These are phyloP conservation scores for Paralichthys olivaceus DNA, from an alignment of 2,113 vertebrate genomes.

Conservation along the genomic window DNA sequence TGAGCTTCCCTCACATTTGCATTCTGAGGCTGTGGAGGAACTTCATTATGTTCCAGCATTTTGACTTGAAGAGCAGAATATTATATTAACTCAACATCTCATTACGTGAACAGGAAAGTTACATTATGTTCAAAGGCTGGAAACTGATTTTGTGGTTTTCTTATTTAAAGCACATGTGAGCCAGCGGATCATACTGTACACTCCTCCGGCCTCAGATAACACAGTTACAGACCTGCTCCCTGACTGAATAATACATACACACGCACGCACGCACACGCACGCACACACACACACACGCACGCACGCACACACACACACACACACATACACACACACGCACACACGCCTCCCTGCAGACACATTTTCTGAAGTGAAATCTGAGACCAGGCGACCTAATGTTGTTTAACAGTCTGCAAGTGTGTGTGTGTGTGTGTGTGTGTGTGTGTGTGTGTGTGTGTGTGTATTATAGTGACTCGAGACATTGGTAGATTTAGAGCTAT, in stretches of 20 bases:
- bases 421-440: conserved; percentile 3
- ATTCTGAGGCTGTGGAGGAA: neutral
- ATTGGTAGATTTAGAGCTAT: too few species aligned
- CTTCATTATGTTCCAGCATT: neutral
- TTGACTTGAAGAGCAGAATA: too few species aligned
- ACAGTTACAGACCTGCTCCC: conserved; percentile 3
- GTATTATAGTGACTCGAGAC: neutral
- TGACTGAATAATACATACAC: conserved; percentile 37
- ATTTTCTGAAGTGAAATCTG: conserved; percentile 5
- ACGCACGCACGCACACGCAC: neutral
- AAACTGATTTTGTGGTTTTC: too few species aligned
- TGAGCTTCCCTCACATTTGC: neutral
- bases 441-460: neutral
- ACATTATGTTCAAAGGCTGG: too few species aligned
- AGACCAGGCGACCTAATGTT: neutral
- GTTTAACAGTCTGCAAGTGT: neutral
- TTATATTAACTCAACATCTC: too few species aligned
- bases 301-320: neutral
- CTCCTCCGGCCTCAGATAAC: neutral
- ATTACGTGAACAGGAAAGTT: neutral
- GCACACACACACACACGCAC: neutral
- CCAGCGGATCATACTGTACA: neutral
- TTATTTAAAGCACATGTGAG: neutral
- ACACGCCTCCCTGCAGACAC: conserved; percentile 5
- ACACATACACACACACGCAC: neutral